Evolutionary conservation across 2,113 vertebrate species (phyloP).

Genomic region (Nothocercus julius): DNA sequence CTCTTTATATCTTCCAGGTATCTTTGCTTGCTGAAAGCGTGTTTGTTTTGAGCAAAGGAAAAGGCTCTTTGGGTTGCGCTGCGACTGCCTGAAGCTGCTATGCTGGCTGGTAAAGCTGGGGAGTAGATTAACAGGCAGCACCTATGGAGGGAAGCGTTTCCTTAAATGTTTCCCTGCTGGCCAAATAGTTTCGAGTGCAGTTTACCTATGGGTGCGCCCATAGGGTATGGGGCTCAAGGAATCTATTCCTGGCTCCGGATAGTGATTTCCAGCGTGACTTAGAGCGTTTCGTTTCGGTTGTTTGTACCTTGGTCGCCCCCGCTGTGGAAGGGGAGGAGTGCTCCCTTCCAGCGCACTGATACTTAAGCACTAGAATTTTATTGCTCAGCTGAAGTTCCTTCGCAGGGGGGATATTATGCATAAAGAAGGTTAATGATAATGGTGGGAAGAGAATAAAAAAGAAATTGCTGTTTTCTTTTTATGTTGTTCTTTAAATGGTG

Average conservation of each 20-base stretch:
- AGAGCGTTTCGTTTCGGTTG: conserved; percentile 51
- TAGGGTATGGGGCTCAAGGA: neutral
- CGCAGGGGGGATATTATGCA: conserved; percentile 29
- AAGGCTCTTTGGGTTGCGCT: neutral
- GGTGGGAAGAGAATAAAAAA: conserved; percentile 53
- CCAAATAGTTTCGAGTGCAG: conserved; percentile 46
- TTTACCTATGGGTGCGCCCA: neutral
- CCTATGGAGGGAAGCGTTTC: conserved; percentile 59
- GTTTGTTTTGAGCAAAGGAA: neutral
- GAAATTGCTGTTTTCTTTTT: conserved; percentile 66
- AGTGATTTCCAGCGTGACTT: conserved; percentile 44
- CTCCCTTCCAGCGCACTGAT: conserved; percentile 21
- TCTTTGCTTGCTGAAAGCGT: neutral
- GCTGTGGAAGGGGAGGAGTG: conserved; percentile 24
- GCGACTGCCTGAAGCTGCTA: neutral
- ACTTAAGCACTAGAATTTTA: conserved; percentile 63
- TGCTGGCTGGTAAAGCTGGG: neutral
- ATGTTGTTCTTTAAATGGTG: conserved; percentile 66
- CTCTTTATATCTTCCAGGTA: neutral
- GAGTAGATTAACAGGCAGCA: conserved; percentile 59
- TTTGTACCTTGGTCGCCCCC: conserved; percentile 47
- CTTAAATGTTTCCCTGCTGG: conserved; percentile 62
- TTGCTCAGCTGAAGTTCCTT: conserved; percentile 38
- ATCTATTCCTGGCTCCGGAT: conserved; percentile 38
- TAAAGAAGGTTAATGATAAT: conserved; percentile 69